phyloP scores from a whole-genome alignment of 2,888 invertebrate species.

The Graphium colonna region DNA sequence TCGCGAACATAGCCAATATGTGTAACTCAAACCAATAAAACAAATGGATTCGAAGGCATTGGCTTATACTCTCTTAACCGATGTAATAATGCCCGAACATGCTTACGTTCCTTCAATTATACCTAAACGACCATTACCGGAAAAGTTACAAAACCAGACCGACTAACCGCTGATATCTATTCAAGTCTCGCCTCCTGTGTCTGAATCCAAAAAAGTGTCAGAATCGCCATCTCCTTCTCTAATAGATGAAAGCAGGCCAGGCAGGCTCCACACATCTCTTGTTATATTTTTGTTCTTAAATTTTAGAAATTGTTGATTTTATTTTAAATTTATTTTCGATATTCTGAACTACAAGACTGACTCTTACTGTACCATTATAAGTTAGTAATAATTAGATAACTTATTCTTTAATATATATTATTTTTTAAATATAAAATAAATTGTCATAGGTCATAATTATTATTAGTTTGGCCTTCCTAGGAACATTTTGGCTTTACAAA shows the following conservation, averaged over 20 bases:
- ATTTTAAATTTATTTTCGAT: no score
- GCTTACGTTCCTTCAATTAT: slow-evolving; percentile 28
- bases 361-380: no score
- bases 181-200: slow-evolving; percentile 26
- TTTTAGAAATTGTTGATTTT: no score
- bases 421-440: no score
- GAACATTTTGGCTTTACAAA: no score
- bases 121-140: slow-evolving; percentile 25
- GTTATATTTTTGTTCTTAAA: no score
- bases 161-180: slow-evolving; percentile 27
- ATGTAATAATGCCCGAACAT: slow-evolving; percentile 10
- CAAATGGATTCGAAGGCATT: slow-evolving; percentile 29
- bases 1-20: slow-evolving; percentile 27
- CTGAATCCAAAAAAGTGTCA: slow-evolving; percentile 16
- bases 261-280: slow-evolving; percentile 26
- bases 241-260: slow-evolving; percentile 16
- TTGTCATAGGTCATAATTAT: no score
- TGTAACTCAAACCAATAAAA: slow-evolving; percentile 28
- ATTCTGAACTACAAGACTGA: no score
- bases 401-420: no score
- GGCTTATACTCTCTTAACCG: slow-evolving; percentile 28
- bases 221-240: slow-evolving; percentile 24
- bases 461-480: no score
- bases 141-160: slow-evolving; percentile 28
- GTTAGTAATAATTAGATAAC: no score